Conservation (phyloP, 2,888 invertebrate genomes). For the Ernsta delagoae region DNA sequence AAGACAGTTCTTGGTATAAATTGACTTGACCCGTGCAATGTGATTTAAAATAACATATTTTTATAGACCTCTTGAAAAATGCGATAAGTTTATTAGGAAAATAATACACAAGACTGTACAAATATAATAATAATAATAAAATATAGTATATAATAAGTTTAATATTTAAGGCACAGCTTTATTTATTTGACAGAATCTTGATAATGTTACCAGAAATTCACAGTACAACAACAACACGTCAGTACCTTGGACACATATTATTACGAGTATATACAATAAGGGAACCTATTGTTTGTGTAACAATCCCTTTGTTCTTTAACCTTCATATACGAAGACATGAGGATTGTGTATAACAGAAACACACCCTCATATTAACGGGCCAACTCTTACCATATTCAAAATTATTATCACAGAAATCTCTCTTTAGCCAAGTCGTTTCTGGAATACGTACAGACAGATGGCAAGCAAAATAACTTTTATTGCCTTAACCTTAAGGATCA, state of each 20-base stretch:
- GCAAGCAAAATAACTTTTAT: constrained; percentile 15
- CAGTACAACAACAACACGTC: neutral
- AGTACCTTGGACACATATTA: neutral
- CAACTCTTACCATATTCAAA: constrained; percentile 27
- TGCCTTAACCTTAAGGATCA: constrained; percentile 10
- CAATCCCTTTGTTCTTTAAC: constrained; percentile 19
- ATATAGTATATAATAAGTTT: too few relatives aligned
- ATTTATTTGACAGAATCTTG: neutral
- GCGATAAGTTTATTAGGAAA: too few relatives aligned
- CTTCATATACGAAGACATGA: constrained; percentile 10
- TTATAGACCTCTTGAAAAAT: too few relatives aligned
- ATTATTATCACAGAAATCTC: constrained; percentile 35
- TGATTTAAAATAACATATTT: too few relatives aligned
- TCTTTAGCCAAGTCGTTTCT: constrained; percentile 27
- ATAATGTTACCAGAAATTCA: neutral
- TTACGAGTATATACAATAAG: neutral
- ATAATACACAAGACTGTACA: neutral
- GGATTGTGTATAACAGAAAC: constrained; percentile 4
- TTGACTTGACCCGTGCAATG: too few relatives aligned
- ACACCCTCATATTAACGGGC: constrained; percentile 24
- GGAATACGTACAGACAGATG: constrained; percentile 12
- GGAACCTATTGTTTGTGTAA: constrained; percentile 2
- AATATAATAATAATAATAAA: too few relatives aligned
- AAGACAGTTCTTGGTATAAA: too few relatives aligned
- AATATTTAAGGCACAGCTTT: constrained; percentile 25